A percentile compares a stretch with the other conserved stretches of the same genome.
Evolutionary conservation across 2,888 invertebrate genomes (phyloP).

Genomic region (Eretmocerus hayati): DNA sequence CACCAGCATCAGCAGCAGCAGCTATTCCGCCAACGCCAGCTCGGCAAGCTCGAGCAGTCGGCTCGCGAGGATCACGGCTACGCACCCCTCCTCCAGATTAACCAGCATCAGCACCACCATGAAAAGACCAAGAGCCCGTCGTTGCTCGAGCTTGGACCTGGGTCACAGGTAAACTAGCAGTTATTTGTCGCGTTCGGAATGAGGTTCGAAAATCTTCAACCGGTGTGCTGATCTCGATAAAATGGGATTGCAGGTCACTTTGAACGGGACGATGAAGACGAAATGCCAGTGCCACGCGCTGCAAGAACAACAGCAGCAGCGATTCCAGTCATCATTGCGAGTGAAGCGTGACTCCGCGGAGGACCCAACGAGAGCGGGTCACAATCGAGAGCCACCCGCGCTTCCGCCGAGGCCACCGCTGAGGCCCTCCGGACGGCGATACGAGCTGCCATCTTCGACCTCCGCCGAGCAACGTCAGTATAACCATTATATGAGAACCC

Average conservation of each 20-base stretch:
- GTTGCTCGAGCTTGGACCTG: slow-evolving; percentile 33
- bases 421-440: slow-evolving; percentile 37
- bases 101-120: too few relatives aligned
- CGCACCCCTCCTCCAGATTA: too few relatives aligned
- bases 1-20: slow-evolving; percentile 27
- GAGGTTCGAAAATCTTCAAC: too few relatives aligned
- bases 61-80: too few relatives aligned
- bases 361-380: not conserved
- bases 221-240: too few relatives aligned
- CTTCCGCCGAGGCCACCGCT: slow-evolving; percentile 44
- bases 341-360: slow-evolving; percentile 12
- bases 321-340: slow-evolving; percentile 29
- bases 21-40: slow-evolving; percentile 22
- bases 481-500: too few relatives aligned
- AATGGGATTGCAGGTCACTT: too few relatives aligned
- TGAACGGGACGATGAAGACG: slow-evolving; percentile 19
- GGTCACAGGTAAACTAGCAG: slow-evolving; percentile 34
- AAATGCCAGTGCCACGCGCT: slow-evolving; percentile 43
- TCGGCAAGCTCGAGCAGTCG: slow-evolving; percentile 23
- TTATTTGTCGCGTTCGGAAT: not conserved
- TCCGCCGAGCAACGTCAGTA: slow-evolving; percentile 38
- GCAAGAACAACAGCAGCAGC: slow-evolving; percentile 28
- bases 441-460: slow-evolving; percentile 30
- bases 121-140: slow-evolving; percentile 32
- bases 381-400: slow-evolving; percentile 41